phyloP scores from a whole-genome alignment of 2,888 invertebrate species.

The Oasisia sp. region DNA sequence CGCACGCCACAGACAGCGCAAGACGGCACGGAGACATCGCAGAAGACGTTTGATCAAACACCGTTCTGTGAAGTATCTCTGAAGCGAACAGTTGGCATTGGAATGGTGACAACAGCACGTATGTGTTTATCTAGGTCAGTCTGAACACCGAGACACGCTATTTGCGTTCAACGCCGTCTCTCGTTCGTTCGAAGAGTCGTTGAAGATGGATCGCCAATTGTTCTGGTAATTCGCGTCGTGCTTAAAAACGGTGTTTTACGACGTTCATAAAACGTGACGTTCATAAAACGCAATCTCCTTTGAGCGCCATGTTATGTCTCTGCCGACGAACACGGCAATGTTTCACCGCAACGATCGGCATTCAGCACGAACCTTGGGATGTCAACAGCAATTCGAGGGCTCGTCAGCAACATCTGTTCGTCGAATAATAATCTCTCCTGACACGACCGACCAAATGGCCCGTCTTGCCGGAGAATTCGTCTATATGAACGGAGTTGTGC shows the following conservation, averaged over 20 bases:
- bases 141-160: background rate
- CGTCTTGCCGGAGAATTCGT: background rate
- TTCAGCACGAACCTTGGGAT: background rate
- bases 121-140: background rate
- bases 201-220: background rate
- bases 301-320: background rate
- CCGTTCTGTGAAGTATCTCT: background rate
- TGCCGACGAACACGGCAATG: background rate
- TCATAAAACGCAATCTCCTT: background rate
- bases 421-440: background rate
- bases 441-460: background rate
- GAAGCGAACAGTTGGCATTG: background rate
- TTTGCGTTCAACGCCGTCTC: background rate
- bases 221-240: background rate
- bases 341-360: background rate
- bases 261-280: background rate
- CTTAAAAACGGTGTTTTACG: background rate
- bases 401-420: background rate
- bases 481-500: background rate
- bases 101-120: background rate
- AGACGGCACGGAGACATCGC: background rate
- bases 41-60: background rate
- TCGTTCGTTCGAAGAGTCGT: background rate
- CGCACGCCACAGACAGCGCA: background rate
- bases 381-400: background rate